Evolutionary conservation across 92 coral and sea anemone species (phyloP).

Genomic region (Zoanthus sansibaricus): DNA sequence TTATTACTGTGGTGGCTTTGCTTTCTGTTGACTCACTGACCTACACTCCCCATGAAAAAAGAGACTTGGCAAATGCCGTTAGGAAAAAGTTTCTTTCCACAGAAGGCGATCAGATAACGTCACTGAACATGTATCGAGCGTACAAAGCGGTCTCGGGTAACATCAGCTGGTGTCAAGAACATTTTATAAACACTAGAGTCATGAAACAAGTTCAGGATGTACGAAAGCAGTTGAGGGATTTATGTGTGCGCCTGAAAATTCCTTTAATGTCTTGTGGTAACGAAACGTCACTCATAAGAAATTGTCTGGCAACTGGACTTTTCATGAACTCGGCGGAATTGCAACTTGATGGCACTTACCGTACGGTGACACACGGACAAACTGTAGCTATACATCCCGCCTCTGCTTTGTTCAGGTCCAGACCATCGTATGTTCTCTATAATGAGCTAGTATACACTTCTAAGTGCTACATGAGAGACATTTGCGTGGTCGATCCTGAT

Average conservation of each 20-base stretch:
- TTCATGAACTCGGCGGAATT: slow-evolving; percentile 96
- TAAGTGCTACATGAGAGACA: slow-evolving; percentile 96
- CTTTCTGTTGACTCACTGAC: slow-evolving; percentile 93
- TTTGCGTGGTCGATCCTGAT: slow-evolving; percentile 84
- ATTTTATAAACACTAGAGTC: slow-evolving; percentile 89
- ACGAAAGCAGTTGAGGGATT: slow-evolving; percentile 88
- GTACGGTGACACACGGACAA: slow-evolving; percentile 79
- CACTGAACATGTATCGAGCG: slow-evolving; percentile 94
- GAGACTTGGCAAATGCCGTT: slow-evolving; percentile 86
- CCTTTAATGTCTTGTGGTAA: slow-evolving; percentile 86
- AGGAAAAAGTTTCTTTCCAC: slow-evolving; percentile 92
- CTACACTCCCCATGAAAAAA: slow-evolving; percentile 93
- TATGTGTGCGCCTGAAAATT: slow-evolving; percentile 76
- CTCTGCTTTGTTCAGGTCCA: slow-evolving; percentile 83
- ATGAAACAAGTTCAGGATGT: slow-evolving; percentile 90
- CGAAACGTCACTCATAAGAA: slow-evolving; percentile 81
- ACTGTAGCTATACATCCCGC: slow-evolving; percentile 91
- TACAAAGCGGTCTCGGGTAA: slow-evolving; percentile 85
- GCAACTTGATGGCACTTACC: slow-evolving; percentile 94
- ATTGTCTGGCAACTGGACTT: slow-evolving; percentile 84
- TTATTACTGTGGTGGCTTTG: slow-evolving; percentile 88
- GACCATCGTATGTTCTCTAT: slow-evolving; percentile 89
- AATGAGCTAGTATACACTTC: slow-evolving; percentile 94
- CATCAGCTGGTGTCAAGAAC: slow-evolving; percentile 89
- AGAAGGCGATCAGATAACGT: slow-evolving; percentile 95